Conservation (phyloP, 2,797 vertebrate genomes). For the Myotis pilosus region DNA sequence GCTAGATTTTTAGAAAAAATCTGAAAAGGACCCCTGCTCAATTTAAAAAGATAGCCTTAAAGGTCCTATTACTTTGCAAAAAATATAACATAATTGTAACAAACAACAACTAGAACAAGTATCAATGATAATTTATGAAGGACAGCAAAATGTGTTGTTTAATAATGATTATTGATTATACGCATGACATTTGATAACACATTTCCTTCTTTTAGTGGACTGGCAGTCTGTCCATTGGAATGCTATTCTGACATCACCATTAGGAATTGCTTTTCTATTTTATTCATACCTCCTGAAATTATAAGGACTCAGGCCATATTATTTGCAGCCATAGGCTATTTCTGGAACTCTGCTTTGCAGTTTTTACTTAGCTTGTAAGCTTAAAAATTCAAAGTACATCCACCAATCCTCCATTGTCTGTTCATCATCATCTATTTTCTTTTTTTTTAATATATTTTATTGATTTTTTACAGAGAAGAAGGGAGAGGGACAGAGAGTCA, state of each 20-base stretch:
- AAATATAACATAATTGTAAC: neutral
- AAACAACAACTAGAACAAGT: neutral
- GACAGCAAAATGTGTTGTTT: neutral
- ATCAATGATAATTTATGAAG: neutral
- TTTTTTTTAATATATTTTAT: too few species aligned
- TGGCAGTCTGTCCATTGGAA: neutral
- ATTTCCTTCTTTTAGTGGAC: neutral
- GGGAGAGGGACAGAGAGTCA: too few species aligned
- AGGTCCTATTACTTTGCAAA: neutral
- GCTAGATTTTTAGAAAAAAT: neutral
- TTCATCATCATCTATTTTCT: neutral
- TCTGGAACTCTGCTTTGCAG: neutral
- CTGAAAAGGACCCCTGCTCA: neutral
- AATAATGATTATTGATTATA: neutral
- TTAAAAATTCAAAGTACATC: neutral
- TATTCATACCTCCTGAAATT: neutral
- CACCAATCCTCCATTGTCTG: neutral
- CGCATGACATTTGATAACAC: neutral
- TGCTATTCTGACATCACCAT: neutral
- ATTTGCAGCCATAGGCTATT: neutral
- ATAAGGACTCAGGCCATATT: neutral
- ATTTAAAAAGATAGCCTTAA: conserved; percentile 20
- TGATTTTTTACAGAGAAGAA: too few species aligned
- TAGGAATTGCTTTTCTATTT: neutral
- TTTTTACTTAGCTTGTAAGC: neutral